Evolutionary conservation across 2,797 vertebrate species (phyloP).

Genomic region (Bradypodion ventrale): DNA sequence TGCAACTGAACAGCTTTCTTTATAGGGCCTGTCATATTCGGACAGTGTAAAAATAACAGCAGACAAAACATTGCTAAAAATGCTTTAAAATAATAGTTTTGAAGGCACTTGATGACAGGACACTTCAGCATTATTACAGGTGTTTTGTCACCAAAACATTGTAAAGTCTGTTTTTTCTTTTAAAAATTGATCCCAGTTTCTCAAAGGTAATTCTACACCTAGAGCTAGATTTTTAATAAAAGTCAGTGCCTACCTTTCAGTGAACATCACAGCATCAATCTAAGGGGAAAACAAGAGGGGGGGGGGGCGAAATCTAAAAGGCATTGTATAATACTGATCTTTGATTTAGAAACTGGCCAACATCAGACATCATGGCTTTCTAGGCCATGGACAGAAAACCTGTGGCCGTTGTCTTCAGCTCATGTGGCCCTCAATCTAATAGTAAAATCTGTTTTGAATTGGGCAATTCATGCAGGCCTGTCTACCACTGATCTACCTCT

Average conservation of each 20-base stretch:
- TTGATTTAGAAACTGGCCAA: neutral
- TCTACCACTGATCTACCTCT: no score
- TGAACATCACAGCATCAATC: no score
- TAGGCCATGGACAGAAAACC: neutral
- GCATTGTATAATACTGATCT: neutral
- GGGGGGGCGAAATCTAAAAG: neutral
- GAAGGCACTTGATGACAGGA: neutral
- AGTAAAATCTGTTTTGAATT: no score
- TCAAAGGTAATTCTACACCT: neutral
- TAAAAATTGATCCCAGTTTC: neutral
- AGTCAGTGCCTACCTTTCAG: neutral
- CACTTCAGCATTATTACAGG: neutral
- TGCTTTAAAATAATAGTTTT: neutral
- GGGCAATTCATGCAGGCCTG: no score
- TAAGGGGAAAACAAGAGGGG: neutral
- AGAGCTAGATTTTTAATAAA: neutral
- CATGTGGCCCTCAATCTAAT: no score
- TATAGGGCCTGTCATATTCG: neutral
- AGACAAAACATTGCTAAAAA: neutral
- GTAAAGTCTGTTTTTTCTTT: neutral
- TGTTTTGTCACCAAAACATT: neutral
- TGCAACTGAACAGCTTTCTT: slow-evolving; percentile 4
- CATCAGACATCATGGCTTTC: neutral
- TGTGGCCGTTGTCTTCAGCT: no score
- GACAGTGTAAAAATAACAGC: neutral